phyloP scores from a whole-genome alignment of 2,888 invertebrate genomes.

The Noctua pronuba region DNA sequence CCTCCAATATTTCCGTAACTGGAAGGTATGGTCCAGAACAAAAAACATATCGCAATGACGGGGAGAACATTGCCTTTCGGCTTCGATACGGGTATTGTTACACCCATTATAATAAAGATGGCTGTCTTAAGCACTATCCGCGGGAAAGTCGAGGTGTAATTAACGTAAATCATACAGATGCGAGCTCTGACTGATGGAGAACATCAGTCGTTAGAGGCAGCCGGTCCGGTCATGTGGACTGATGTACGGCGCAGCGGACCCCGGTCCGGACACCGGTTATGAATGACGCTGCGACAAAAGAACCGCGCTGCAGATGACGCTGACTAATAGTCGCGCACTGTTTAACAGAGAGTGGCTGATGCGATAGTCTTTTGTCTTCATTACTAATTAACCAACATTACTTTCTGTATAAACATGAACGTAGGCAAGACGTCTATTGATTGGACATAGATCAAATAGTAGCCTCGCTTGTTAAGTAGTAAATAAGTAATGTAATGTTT shows the following conservation, averaged over 20 bases:
- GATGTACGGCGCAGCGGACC: constrained; percentile 55
- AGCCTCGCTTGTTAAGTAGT: neutral
- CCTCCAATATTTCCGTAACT: too few relatives aligned
- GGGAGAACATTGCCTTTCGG: too few relatives aligned
- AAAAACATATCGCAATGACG: too few relatives aligned
- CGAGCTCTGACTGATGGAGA: constrained; percentile 82
- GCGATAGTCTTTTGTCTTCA: constrained; percentile 69
- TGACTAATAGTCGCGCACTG: constrained; percentile 76
- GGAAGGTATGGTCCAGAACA: too few relatives aligned
- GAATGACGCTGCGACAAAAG: constrained; percentile 80
- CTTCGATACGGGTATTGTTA: too few relatives aligned
- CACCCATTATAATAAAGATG: constrained; percentile 52
- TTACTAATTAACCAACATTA: constrained; percentile 72
- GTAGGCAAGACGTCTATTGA: constrained; percentile 10
- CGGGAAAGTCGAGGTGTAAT: constrained; percentile 85
- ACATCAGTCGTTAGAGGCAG: constrained; percentile 77
- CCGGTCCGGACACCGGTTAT: constrained; percentile 66
- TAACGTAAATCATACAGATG: constrained; percentile 88
- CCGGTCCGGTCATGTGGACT: constrained; percentile 65
- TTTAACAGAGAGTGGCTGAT: constrained; percentile 68
- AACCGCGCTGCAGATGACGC: constrained; percentile 79
- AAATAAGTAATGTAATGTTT: neutral
- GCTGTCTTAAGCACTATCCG: constrained; percentile 83
- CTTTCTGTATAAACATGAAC: constrained; percentile 48
- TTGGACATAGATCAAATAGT: constrained; percentile 6